Conservation (phyloP, 2,797 vertebrate genomes). For the Mallotus villosus region DNA sequence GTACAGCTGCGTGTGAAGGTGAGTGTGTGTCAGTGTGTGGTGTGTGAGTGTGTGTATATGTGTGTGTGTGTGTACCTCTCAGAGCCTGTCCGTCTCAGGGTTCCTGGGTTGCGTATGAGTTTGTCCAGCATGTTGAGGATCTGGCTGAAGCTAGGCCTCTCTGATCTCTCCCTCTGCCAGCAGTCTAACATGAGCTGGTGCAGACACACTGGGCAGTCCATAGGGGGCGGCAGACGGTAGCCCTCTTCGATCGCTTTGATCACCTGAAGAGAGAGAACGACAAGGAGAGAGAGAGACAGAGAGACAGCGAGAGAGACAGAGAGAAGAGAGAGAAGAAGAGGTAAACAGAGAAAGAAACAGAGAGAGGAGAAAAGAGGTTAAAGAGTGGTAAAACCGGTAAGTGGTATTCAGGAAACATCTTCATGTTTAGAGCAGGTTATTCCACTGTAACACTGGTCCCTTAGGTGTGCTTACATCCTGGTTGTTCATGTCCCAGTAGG, state of each 20-base stretch:
- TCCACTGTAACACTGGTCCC: constrained; percentile 14
- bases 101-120: constrained; percentile 96
- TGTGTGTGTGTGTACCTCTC: constrained; percentile 82
- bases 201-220: constrained; percentile 95
- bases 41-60: constrained; percentile 54
- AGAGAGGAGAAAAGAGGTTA: background rate
- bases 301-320: background rate
- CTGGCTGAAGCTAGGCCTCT: constrained; percentile 95
- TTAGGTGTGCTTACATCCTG: constrained; percentile 90
- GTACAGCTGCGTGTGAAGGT: background rate
- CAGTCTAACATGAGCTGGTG: constrained; percentile 98
- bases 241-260: constrained; percentile 97
- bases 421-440: no score
- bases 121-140: constrained; percentile 99
- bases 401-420: no score
- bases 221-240: constrained; percentile 93
- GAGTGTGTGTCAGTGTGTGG: background rate
- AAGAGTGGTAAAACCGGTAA: constrained; percentile 45
- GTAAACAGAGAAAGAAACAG: no score
- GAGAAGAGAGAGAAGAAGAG: no score
- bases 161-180: constrained; percentile 95
- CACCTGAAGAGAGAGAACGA: constrained; percentile 71
- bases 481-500: constrained; percentile 99
- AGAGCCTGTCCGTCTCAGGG: constrained; percentile 90
- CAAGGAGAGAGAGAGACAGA: background rate